Base-by-base conservation (phyloP, 1,140 invertebrate genomes). In the Neodiprion pinetum region DNA sequence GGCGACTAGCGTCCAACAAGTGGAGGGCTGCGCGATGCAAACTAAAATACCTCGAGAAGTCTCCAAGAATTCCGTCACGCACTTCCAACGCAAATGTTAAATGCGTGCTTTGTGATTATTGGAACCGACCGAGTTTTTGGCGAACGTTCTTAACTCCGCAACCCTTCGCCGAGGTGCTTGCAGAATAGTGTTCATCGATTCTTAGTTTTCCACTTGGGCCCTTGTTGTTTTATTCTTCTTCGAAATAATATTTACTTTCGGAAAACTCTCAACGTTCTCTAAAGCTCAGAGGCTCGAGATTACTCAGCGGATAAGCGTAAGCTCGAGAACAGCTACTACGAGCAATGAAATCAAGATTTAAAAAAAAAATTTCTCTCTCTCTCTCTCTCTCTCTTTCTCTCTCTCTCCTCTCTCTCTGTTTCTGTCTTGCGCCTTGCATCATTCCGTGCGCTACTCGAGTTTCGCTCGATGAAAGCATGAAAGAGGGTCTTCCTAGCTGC, bases 1-100 rank as follows among this genome's bases (percentile, higher is more conserved):
- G 53, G n/a, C n/a, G 7, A 61, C 11, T 17, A 73, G 74, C 82
- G 85, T 87, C 86, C 87, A 88, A 88, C 87, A 88, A 88, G 87
- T 88, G 84, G 86, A 73, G 76, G 75, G 74, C 71, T 71, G 67
- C 78, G 74, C 77, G 77, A 73, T 78, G 74, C 78, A 72, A 69
- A 40, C 28, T 40, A 40, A 40, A 40, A 40, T 40, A 40, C 28
- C 28, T 40, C 28, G 28, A 40, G 28, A 40, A 40, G 2, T 40
- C 28, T 40, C 28, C 28, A 40, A 40, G 28, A 40, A 40, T 40
- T 40, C 5, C 28, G 1, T 40, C 28, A 40, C 28, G 28, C 5
- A 40, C 28, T 40, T 40, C 28, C 28, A 40, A 5, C 28, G 28
- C 28, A 40, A 40, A 40, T 40, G 28, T 40, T 5, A 2, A 40